Base-by-base conservation (phyloP, 2,797 vertebrate genomes). In the Spea hammondii region DNA sequence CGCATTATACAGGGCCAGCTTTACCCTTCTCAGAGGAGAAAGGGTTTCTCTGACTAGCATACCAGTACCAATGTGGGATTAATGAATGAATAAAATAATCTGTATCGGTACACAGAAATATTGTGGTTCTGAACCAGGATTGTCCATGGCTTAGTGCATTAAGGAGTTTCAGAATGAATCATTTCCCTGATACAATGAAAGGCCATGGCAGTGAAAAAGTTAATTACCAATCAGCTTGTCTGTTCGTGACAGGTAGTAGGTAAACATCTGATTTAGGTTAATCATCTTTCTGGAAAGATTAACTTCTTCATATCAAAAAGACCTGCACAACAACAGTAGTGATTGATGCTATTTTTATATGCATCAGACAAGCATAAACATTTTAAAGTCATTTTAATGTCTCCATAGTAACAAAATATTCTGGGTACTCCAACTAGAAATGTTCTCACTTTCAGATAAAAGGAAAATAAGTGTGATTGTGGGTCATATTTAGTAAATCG, bases 401-500 rank as follows among this genome's bases (percentile, higher is more conserved):
- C 64, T 72, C 77, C 77, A 79, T 72, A 67, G 77, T 72, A 79
- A 79, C 77, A 8, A 51, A 14, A 73, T 67, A 32, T 57, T 44
- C 48, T 49, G n/a, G 32, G 48, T 59, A 68, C 50, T 54, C 69
- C 50, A 45, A 60, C 66, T 62, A 62, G 57, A n/a, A 47, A 62
- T 62, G 59, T 62, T 62, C 59, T 62, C n/a, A 17, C 14, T 62
- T 62, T 62, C 59, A 62, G 3, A 17, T 62, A 62, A 62, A 62
- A 12, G 5, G n/a, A 17, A 62, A 62, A 62, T 62, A 62, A 32
- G 9, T 4, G 59, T 62, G 59, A 62, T 17, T 17, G 9, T 6
- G 12, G 59, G 59, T 62, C 59, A 32, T 62, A 12, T 17, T 62
- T 2, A 62, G 59, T 32, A 62, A 62, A 62, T 17, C 2, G 59